Evolutionary conservation across 2,797 vertebrate genomes (phyloP), one percentile per base, ranked within the genome.

Genomic region (Rhinatrema bivittatum): DNA sequence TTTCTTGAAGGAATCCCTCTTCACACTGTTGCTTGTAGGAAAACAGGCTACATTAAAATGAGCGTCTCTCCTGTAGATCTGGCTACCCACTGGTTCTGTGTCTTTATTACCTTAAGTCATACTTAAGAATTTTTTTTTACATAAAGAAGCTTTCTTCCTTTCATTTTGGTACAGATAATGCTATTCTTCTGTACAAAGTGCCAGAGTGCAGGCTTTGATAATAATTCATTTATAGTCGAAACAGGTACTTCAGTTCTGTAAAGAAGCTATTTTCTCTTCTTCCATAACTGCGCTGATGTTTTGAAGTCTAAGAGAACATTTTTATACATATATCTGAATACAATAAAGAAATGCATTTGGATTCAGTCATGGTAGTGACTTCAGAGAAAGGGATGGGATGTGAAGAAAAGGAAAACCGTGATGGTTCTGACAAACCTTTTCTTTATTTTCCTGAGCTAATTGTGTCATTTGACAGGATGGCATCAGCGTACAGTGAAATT

Each of bases 401-500:
- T 35, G 41, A 56, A 26, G 33, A 41, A 62, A 29, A 58, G 40
- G 39, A 39, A 58, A 46, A 17, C 13, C 36, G 33, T 37, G 53
- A 61, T 43, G 49, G 24, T 32, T 55, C 52, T 78, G 79, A 73
- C 67, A 68, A 69, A 55, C 37, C 49, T 62, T 56, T 56, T 62
- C 65, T 74, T 67, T 55, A 59, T 57, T 70, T 70, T 68, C 43
- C 60, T 24, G 42, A 71, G 55, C 56, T 81, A 73, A 79, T 70
- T 75, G 68, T 74, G 53, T 62, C 54, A 62, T 50, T 73, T 65
- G 74, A 73, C 70, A 70, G 29, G 17, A 62, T 41, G 62, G 53
- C 58, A 41, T 68, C 62, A 50, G 48, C 43, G 40, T 56, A 52
- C 26, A 50, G 48, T 46, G 59, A 74, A 50, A 65, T 53, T 50